These are phyloP conservation scores for Peromyscus maniculatus DNA, from an alignment of 2,113 vertebrate species.

Conservation along the genomic window DNA sequence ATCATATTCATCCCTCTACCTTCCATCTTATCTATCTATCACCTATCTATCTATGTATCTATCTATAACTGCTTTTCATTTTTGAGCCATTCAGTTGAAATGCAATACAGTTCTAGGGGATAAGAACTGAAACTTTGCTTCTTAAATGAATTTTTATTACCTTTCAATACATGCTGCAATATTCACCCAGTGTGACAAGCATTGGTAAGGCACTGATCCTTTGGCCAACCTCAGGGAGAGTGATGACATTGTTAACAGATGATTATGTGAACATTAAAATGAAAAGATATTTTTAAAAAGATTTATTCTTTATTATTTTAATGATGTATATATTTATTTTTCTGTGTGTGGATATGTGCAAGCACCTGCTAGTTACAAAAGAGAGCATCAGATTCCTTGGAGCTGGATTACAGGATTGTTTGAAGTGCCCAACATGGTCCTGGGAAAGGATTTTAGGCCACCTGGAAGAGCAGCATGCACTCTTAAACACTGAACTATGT, in stretches of 20 bases:
- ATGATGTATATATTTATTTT: not conserved
- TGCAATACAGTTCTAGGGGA: not conserved
- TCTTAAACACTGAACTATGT: not conserved
- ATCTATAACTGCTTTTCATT: not conserved
- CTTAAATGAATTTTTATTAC: not conserved
- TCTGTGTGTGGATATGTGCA: not conserved
- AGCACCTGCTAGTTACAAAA: not conserved
- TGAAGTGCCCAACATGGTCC: too few relatives aligned
- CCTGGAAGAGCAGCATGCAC: not conserved
- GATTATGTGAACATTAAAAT: not conserved
- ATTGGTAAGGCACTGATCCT: too few relatives aligned
- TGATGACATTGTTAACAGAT: not conserved
- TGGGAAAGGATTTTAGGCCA: too few relatives aligned
- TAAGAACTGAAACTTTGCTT: not conserved
- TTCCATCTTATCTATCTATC: not conserved
- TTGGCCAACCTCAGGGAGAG: not conserved
- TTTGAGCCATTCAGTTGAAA: not conserved
- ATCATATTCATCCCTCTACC: not conserved
- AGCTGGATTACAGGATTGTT: not conserved
- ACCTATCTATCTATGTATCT: not conserved
- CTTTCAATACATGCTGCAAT: not conserved
- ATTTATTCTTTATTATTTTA: not conserved
- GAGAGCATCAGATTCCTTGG: too few relatives aligned
- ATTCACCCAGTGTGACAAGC: not conserved
- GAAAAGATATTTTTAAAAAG: not conserved